phyloP scores from a whole-genome alignment of 2,797 vertebrate species.

The Clarias pachynema region DNA sequence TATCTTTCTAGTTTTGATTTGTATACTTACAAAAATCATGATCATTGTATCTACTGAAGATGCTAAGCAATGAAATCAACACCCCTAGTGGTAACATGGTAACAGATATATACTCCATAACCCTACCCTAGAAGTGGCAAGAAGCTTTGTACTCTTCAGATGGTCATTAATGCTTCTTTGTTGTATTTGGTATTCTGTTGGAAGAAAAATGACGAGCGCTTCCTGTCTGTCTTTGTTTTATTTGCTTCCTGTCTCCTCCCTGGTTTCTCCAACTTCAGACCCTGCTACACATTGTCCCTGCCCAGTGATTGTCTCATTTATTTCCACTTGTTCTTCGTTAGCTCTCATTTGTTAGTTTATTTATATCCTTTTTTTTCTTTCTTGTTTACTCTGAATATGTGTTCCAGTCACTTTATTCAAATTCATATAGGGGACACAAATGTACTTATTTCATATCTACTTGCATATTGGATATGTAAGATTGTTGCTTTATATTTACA shows the following conservation, averaged over 20 bases:
- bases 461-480: background rate
- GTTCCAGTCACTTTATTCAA: conserved; percentile 12
- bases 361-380: background rate
- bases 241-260: conserved; percentile 15
- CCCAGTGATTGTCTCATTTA: conserved; percentile 20
- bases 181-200: background rate
- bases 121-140: background rate
- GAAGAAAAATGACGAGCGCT: background rate
- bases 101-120: background rate
- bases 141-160: background rate
- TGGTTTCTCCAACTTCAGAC: conserved; percentile 19
- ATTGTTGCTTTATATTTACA: background rate
- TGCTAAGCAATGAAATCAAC: background rate
- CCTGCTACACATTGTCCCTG: background rate
- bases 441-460: background rate
- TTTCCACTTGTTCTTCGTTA: conserved; percentile 20
- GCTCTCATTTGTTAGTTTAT: conserved; percentile 14
- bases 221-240: conserved; percentile 27
- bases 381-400: background rate
- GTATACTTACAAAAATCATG: background rate
- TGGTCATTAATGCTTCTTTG: background rate
- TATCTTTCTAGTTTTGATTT: background rate
- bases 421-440: background rate
- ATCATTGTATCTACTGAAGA: background rate
- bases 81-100: too few relatives aligned